phyloP scores from a whole-genome alignment of 1,140 invertebrate genomes.

The Pteromalus puparum region DNA sequence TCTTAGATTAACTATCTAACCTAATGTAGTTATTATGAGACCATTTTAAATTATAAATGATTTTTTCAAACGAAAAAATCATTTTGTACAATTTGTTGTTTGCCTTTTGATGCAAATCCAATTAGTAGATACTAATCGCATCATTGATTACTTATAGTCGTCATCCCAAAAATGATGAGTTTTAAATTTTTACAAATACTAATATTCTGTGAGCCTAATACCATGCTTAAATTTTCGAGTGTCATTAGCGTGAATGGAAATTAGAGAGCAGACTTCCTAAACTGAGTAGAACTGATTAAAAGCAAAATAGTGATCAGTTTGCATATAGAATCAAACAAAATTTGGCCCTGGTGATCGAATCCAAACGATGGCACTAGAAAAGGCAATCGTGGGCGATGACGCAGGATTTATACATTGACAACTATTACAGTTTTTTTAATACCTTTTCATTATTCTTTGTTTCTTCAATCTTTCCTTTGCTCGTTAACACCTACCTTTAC shows the following conservation, averaged over 20 bases:
- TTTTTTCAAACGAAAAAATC: background rate
- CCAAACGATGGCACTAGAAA: conserved; percentile 44
- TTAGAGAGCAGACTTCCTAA: conserved; percentile 48
- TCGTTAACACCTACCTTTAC: conserved; percentile 21
- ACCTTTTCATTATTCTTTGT: conserved; percentile 1
- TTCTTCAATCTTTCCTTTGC: conserved; percentile 10
- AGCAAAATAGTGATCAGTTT: background rate
- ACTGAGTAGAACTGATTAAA: conserved; percentile 43
- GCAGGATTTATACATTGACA: conserved; percentile 36
- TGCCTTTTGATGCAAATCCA: background rate
- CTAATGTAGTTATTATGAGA: background rate
- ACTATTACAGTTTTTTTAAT: conserved; percentile 32
- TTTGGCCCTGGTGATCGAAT: conserved; percentile 45
- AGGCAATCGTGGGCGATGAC: conserved; percentile 43
- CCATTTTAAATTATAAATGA: background rate
- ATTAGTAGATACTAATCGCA: conserved; percentile 3
- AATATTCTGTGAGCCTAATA: conserved; percentile 12
- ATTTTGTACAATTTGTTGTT: background rate
- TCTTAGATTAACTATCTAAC: background rate
- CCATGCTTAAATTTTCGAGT: conserved; percentile 14
- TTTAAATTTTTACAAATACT: conserved; percentile 1
- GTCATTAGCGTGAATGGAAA: conserved; percentile 27
- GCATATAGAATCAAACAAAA: conserved; percentile 17
- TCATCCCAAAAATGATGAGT: conserved; percentile 6
- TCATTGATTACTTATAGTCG: background rate